phyloP scores from a whole-genome alignment of 1,140 invertebrate genomes.

The Olivierus martensii region DNA sequence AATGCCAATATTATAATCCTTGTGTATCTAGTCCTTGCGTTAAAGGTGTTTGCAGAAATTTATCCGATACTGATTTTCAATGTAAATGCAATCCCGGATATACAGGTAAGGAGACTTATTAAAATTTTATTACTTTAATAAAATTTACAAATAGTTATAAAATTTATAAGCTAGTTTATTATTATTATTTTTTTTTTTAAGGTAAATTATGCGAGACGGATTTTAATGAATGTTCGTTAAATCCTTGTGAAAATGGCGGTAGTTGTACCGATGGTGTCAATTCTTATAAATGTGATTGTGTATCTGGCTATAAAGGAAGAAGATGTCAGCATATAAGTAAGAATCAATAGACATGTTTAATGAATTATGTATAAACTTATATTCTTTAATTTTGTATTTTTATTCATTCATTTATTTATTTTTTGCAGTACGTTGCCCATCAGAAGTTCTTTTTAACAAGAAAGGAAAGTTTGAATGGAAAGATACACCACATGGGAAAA shows the following conservation, averaged over 20 bases:
- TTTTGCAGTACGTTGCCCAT: conserved; percentile 21
- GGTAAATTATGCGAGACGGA: conserved; percentile 77
- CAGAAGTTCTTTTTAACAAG: conserved; percentile 15
- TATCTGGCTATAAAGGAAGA: conserved; percentile 52
- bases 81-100: conserved; percentile 80
- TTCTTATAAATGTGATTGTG: conserved; percentile 78
- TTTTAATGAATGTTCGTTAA: conserved; percentile 69
- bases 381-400: too few species aligned
- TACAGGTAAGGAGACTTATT: conserved; percentile 1
- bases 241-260: conserved; percentile 56
- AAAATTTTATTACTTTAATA: not conserved
- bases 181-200: too few species aligned
- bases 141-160: too few species aligned
- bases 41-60: conserved; percentile 67
- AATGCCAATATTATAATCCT: conserved; percentile 83
- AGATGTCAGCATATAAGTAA: conserved; percentile 47
- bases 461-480: conserved; percentile 26
- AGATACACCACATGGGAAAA: conserved; percentile 19
- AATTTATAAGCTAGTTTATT: too few species aligned
- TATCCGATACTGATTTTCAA: conserved; percentile 45
- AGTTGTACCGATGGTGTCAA: conserved; percentile 80
- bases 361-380: too few species aligned
- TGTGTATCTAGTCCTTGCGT: conserved; percentile 83
- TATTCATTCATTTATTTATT: too few species aligned
- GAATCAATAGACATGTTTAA: too few species aligned